Evolutionary conservation across 1,140 invertebrate genomes (phyloP).

Genomic region (Apis florea): DNA sequence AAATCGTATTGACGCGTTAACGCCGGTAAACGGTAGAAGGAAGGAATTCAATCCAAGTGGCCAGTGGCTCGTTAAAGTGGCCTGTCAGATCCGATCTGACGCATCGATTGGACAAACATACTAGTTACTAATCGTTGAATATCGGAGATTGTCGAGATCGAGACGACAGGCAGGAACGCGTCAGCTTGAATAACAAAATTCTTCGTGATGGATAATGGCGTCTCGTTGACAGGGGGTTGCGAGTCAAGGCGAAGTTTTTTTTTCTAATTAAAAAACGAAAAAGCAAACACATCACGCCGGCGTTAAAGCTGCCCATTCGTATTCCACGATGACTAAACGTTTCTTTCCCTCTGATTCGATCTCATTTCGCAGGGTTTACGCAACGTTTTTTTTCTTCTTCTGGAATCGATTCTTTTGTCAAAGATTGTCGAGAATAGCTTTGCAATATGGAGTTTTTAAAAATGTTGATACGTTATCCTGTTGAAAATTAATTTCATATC

Average conservation of each 20-base stretch:
- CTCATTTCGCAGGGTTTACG: background rate
- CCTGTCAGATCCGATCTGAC: conserved; percentile 17
- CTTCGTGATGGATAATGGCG: conserved; percentile 25
- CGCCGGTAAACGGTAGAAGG: background rate
- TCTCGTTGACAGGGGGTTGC: background rate
- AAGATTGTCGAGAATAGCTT: too few species aligned
- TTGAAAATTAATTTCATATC: too few species aligned
- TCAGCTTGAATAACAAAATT: conserved; percentile 32
- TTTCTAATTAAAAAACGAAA: conserved; percentile 9
- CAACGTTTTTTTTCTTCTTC: background rate
- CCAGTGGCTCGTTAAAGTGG: conserved; percentile 11
- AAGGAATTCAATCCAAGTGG: conserved; percentile 6
- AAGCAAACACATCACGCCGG: background rate
- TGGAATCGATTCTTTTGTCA: background rate
- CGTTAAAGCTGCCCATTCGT: conserved; percentile 6
- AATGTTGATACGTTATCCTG: too few species aligned
- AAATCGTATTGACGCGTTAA: background rate
- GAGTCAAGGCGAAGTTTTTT: background rate
- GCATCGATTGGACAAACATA: conserved; percentile 19
- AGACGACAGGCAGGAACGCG: background rate
- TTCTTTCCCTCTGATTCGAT: background rate
- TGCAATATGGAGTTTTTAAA: too few species aligned
- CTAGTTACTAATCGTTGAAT: conserved; percentile 20
- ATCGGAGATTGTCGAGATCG: conserved; percentile 2
- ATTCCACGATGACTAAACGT: conserved; percentile 1